A percentile compares a stretch with the other conserved stretches of the same genome.
These are phyloP conservation scores for Sialis fuliginosa DNA, from an alignment of 2,888 invertebrate genomes.

Conservation along the genomic window DNA sequence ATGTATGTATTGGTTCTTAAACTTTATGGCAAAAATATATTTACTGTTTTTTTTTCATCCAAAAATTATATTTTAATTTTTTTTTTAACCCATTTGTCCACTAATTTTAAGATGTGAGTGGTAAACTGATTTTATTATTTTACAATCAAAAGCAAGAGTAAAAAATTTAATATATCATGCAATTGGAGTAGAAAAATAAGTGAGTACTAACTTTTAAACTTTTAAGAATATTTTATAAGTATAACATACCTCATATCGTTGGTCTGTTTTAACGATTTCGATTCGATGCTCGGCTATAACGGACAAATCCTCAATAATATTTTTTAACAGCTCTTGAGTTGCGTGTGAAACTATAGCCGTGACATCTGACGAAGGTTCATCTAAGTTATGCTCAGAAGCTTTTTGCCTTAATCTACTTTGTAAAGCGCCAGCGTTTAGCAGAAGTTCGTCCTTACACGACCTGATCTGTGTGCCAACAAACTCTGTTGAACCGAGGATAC, in stretches of 20 bases:
- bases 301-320: conserved; percentile 77
- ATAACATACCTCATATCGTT: conserved; percentile 55
- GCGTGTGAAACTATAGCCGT: conserved; percentile 84
- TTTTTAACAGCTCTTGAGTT: conserved; percentile 81
- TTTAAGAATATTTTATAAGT: neutral
- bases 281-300: conserved; percentile 88
- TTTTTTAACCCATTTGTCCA: too few species aligned
- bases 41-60: neutral
- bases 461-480: conserved; percentile 59
- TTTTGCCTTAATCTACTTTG: conserved; percentile 60
- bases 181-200: too few species aligned
- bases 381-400: conserved; percentile 58
- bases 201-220: too few species aligned
- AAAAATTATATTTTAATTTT: neutral
- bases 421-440: conserved; percentile 61
- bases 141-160: neutral
- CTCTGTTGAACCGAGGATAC: conserved; percentile 72
- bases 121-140: neutral
- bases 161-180: neutral
- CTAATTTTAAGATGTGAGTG: too few species aligned
- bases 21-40: too few species aligned
- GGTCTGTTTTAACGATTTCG: conserved; percentile 80
- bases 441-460: conserved; percentile 86
- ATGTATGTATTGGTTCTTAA: neutral
- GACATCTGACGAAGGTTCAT: conserved; percentile 67